Percentiles rank a stretch among this genome's conserved stretches.
phyloP scores from a whole-genome alignment of 2,113 vertebrate genomes.

The Rhinopomastus cyanomelas region DNA sequence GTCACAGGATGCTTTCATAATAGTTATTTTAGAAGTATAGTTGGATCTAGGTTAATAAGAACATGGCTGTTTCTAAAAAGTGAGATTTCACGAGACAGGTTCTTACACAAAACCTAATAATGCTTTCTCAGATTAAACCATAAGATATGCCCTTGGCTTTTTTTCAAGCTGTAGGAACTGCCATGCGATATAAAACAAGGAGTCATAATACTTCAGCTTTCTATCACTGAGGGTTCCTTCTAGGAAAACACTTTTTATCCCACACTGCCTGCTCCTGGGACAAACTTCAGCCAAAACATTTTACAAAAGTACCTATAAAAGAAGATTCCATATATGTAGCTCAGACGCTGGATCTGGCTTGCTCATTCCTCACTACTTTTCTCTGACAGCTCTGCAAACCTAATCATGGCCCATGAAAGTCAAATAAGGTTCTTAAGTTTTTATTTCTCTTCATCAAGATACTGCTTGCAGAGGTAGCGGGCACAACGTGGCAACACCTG shows the following conservation, averaged over 20 bases:
- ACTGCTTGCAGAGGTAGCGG: neutral
- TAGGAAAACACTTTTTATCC: neutral
- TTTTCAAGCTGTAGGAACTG: neutral
- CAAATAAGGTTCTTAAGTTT: neutral
- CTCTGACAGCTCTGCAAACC: neutral
- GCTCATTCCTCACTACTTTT: neutral
- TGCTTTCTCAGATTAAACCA: neutral
- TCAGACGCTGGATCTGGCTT: neutral
- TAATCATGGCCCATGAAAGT: neutral
- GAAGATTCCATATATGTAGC: neutral
- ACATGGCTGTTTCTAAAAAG: neutral
- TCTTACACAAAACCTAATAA: neutral
- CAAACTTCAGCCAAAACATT: neutral
- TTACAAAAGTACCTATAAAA: neutral
- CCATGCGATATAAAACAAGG: neutral
- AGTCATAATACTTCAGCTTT: neutral
- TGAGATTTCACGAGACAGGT: neutral
- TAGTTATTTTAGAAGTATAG: neutral
- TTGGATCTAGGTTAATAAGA: neutral
- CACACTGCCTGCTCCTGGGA: fast-evolving
- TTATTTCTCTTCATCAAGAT: neutral
- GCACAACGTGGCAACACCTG: neutral
- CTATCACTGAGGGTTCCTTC: neutral
- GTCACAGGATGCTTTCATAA: neutral
- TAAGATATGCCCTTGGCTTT: neutral